phyloP scores from a whole-genome alignment of 2,797 vertebrate species.

The Acrocephalus scirpaceus region DNA sequence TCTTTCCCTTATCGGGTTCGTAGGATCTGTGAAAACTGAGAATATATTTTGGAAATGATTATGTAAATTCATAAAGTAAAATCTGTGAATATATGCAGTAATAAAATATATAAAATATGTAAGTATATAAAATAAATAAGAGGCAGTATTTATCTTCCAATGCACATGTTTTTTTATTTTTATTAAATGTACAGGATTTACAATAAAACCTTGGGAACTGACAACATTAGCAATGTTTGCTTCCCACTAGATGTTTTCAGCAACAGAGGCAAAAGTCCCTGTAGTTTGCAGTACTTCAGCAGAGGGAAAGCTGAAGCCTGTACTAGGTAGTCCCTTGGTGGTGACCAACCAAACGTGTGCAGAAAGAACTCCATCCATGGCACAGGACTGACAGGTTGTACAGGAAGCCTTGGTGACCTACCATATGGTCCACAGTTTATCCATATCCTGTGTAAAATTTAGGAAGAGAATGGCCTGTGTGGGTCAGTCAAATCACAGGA shows the following conservation, averaged over 20 bases:
- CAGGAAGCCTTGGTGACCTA: background rate
- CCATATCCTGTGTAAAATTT: rapidly evolving
- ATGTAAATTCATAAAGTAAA: background rate
- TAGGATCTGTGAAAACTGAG: background rate
- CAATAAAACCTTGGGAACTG: background rate
- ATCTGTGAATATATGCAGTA: background rate
- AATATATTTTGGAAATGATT: background rate
- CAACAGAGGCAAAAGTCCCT: background rate
- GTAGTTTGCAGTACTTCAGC: background rate
- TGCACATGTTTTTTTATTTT: background rate
- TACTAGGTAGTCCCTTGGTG: background rate
- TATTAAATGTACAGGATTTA: background rate
- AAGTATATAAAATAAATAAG: background rate
- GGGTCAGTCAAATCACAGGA: background rate
- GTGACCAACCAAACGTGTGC: background rate
- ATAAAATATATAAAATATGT: background rate
- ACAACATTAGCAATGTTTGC: background rate
- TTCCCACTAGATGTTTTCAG: background rate
- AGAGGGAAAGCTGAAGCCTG: background rate
- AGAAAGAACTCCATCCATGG: background rate
- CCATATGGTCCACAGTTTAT: rapidly evolving
- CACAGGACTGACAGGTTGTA: background rate
- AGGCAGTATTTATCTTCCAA: background rate
- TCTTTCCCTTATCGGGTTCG: rapidly evolving
- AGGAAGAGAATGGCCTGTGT: background rate